Evolutionary conservation across 2,888 invertebrate genomes (phyloP).

Genomic region (Macrophya annulata): DNA sequence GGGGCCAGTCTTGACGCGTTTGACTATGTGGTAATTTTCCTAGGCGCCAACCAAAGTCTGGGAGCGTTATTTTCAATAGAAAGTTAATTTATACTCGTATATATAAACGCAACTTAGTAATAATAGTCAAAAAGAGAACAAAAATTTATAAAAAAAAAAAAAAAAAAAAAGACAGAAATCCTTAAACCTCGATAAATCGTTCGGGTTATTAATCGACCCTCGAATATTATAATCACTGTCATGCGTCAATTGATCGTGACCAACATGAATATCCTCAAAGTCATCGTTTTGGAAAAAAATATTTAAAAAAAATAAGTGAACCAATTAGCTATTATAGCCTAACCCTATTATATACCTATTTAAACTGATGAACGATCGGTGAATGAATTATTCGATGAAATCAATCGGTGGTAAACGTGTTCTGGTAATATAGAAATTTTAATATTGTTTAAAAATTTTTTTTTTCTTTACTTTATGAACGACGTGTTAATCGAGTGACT

Average conservation of each 20-base stretch:
- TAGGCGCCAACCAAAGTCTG: not conserved
- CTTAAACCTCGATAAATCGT: not conserved
- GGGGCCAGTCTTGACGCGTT: conserved; percentile 43
- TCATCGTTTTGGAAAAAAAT: not conserved
- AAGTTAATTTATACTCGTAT: not conserved
- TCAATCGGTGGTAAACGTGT: not conserved
- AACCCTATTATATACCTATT: conserved; percentile 6
- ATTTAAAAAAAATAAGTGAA: not conserved
- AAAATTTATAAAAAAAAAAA: too few species aligned
- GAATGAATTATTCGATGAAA: not conserved
- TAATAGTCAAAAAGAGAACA: not conserved
- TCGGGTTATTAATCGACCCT: not conserved
- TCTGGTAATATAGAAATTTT: not conserved
- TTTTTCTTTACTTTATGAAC: not conserved
- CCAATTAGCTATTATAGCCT: not conserved
- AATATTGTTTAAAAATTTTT: not conserved
- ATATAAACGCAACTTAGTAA: not conserved
- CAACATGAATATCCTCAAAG: not conserved
- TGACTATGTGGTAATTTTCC: conserved; percentile 50
- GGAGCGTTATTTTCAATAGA: not conserved
- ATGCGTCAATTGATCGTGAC: not conserved
- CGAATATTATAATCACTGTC: not conserved
- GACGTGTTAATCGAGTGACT: not conserved
- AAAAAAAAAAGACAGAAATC: not conserved
- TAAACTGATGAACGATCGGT: not conserved